A percentile compares a stretch with the other conserved stretches of the same genome.
Evolutionary conservation across 2,113 vertebrate genomes (phyloP).

Genomic region (Eretmochelys imbricata): DNA sequence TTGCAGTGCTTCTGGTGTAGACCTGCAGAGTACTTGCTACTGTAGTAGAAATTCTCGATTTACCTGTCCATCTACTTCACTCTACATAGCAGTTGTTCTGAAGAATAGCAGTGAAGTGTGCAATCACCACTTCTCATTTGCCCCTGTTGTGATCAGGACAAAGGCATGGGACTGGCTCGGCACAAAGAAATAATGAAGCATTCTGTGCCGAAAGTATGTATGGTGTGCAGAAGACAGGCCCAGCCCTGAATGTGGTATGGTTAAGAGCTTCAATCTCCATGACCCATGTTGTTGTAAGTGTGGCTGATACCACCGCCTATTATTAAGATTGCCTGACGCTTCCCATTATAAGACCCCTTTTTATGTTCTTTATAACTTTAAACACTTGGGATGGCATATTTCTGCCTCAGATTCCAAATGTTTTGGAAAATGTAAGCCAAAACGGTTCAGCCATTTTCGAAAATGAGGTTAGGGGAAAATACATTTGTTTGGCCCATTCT

Average conservation of each 20-base stretch:
- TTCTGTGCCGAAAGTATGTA: neutral
- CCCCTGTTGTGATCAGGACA: slow-evolving; percentile 6
- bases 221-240: neutral
- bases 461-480: neutral
- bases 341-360: neutral
- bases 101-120: too few relatives aligned
- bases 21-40: slow-evolving; percentile 8
- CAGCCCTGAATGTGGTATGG: neutral
- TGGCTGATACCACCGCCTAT: neutral
- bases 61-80: neutral
- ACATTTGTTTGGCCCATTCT: too few relatives aligned
- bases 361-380: neutral
- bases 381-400: neutral
- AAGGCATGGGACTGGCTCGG: neutral
- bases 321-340: neutral
- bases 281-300: neutral
- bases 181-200: slow-evolving; percentile 6
- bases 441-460: neutral
- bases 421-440: neutral
- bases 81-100: neutral
- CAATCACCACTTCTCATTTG: slow-evolving; percentile 3
- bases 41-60: neutral
- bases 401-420: neutral
- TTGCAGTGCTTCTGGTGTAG: neutral
- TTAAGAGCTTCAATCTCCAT: rapidly evolving